A percentile compares a stretch with the other conserved stretches of the same genome.
Evolutionary conservation across 2,888 invertebrate genomes (phyloP).

Genomic region (Congeria kusceri): DNA sequence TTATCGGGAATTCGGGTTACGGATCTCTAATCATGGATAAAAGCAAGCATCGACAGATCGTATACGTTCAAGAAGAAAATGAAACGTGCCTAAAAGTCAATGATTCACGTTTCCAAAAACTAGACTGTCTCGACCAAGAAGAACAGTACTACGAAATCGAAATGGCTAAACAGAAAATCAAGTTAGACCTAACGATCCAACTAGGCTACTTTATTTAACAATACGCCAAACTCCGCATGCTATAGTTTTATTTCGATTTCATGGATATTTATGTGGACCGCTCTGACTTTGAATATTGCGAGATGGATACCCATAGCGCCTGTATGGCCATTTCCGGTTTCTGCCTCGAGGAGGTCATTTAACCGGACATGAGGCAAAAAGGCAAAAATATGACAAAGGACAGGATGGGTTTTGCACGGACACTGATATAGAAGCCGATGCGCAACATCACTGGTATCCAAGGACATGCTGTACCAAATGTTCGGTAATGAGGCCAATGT

Average conservation of each 20-base stretch:
- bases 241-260: slow-evolving; percentile 64
- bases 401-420: slow-evolving; percentile 38
- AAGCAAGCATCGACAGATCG: too few relatives aligned
- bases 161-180: slow-evolving; percentile 50
- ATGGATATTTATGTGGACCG: slow-evolving; percentile 59
- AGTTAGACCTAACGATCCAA: slow-evolving; percentile 61
- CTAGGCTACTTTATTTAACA: slow-evolving; percentile 65
- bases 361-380: slow-evolving; percentile 25
- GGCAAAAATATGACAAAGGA: slow-evolving; percentile 16
- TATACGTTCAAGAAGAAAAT: too few relatives aligned
- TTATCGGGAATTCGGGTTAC: too few relatives aligned
- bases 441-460: slow-evolving; percentile 48
- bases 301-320: slow-evolving; percentile 66
- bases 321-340: slow-evolving; percentile 54
- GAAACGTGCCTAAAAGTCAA: slow-evolving; percentile 41
- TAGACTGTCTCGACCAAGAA: slow-evolving; percentile 40
- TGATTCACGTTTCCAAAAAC: slow-evolving; percentile 47
- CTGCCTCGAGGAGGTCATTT: slow-evolving; percentile 37
- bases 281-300: slow-evolving; percentile 54
- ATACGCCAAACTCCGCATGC: slow-evolving; percentile 66
- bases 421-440: slow-evolving; percentile 31
- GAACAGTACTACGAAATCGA: slow-evolving; percentile 53
- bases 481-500: slow-evolving; percentile 30
- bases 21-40: too few relatives aligned
- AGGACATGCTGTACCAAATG: slow-evolving; percentile 45